Evolutionary conservation across 2,113 vertebrate species (phyloP), one percentile per base, ranked within the genome.

Genomic region (Podocnemis expansa): DNA sequence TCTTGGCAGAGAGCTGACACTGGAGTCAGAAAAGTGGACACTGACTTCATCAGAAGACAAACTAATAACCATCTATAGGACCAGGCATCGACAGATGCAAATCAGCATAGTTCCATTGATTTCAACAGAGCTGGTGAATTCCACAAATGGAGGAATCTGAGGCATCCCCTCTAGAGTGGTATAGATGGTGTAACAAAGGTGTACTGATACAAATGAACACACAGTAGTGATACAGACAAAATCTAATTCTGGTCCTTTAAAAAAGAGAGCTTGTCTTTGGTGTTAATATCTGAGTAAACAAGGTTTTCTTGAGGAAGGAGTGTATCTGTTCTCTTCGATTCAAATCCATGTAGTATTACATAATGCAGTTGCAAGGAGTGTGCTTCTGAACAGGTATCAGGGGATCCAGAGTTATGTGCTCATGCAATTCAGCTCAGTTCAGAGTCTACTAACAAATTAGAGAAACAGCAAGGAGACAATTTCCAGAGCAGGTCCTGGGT

Each of bases 271-370:
- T 76, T 16, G 43, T 76, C 73, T 45, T 76, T 24, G 8, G 4
- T 76, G 25, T 43, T 76, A 76, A 45, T 76, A 45, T 43, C 41
- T 45, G 43, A 76, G 41, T 41, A 76, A 76, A 45, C 41, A 29
- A 45, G 73, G 73, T 76, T 76, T 76, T 29, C 24, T 14, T 29
- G 73, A 45, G 73, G 12, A 76, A 43, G 43, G 73, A 76, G 25
- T 10, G 27, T 43, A 45, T 76, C 73, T 70, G 19, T 70, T 0
- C 2, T 2, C 8, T 13, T 82, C 55, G 52, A 1, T 8, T 84
- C 3, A 0, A 2, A 2, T 82, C 10, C 34, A 52, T 79, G 9
- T 70, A n/a, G 21, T 38, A n/a, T 2, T 31, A 4, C 6, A 79
- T 82, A 17, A 27, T 49, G 12, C 41, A 8, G 45, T 43, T 80